Percentiles rank a stretch among this genome's conserved stretches.
These are phyloP conservation scores for Typhlichthys subterraneus DNA, from an alignment of 2,797 vertebrate genomes.

Conservation along the genomic window DNA sequence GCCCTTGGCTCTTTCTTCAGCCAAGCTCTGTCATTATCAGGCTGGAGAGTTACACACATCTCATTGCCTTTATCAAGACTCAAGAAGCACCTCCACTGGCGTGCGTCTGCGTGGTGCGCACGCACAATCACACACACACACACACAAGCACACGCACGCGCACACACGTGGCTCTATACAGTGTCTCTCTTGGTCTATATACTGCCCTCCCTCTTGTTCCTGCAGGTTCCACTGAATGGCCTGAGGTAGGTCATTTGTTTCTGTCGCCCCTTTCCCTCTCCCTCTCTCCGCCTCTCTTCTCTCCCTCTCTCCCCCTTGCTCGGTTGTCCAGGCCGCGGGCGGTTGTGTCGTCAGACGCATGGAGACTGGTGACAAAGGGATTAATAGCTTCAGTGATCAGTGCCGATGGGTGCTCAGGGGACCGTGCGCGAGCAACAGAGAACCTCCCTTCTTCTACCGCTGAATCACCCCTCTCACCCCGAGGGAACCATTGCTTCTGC, in stretches of 20 bases:
- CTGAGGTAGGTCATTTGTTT: conserved; percentile 67
- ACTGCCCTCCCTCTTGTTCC: background rate
- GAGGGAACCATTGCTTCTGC: conserved; percentile 15
- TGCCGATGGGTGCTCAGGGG: conserved; percentile 42
- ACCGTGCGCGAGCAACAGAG: conserved; percentile 23
- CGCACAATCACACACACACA: conserved; percentile 34
- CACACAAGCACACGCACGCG: background rate
- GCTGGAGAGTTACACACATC: conserved; percentile 19
- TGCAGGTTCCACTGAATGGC: conserved; percentile 49
- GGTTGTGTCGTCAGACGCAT: conserved; percentile 49
- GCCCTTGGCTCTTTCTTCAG: conserved; percentile 33
- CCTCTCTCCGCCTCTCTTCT: background rate
- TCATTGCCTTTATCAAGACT: conserved; percentile 16
- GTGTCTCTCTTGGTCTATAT: conserved; percentile 5
- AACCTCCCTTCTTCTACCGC: conserved; percentile 26
- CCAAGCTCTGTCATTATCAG: conserved; percentile 47
- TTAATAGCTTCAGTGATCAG: conserved; percentile 59
- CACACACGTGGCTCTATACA: conserved; percentile 8
- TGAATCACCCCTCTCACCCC: conserved; percentile 24
- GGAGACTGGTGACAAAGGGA: conserved; percentile 64
- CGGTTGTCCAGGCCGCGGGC: conserved; percentile 57
- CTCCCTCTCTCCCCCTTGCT: conserved; percentile 17
- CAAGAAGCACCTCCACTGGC: conserved; percentile 23
- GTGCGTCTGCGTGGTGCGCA: conserved; percentile 20
- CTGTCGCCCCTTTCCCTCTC: conserved; percentile 55